phyloP scores from a whole-genome alignment of 2,113 vertebrate genomes.

The Hypanus sabinus region DNA sequence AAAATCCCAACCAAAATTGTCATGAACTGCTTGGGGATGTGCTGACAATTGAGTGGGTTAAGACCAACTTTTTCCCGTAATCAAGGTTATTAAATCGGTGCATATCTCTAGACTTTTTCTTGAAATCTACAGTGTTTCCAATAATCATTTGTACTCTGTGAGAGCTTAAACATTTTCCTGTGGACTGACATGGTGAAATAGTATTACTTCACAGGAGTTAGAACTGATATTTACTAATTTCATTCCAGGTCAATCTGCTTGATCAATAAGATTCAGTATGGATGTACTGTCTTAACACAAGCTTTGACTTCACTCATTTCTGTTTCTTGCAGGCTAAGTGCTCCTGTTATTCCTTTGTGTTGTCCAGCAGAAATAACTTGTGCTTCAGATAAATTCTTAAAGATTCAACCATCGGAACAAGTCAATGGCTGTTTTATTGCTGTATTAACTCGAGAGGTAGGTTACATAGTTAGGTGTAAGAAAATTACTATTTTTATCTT shows the following conservation, averaged over 20 bases:
- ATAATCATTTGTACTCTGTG: background rate
- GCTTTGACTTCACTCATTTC: background rate
- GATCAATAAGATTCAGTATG: background rate
- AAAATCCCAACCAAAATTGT: too few relatives aligned
- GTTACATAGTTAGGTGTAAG: constrained; percentile 23
- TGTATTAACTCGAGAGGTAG: constrained; percentile 72
- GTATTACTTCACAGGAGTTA: background rate
- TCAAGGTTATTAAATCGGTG: background rate
- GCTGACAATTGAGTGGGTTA: too few relatives aligned
- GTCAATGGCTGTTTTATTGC: constrained; percentile 82
- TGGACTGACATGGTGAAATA: background rate
- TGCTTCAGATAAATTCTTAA: constrained; percentile 62
- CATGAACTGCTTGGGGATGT: too few relatives aligned
- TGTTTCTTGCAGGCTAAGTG: constrained; percentile 54
- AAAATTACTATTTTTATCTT: background rate
- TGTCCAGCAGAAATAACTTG: constrained; percentile 45
- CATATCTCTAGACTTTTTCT: background rate
- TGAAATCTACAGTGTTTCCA: background rate
- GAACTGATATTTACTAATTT: background rate
- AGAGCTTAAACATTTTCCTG: background rate
- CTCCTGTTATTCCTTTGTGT: constrained; percentile 58
- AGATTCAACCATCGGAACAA: constrained; percentile 63
- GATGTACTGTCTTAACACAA: background rate
- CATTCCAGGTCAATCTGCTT: background rate
- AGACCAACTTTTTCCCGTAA: too few relatives aligned